Evolutionary conservation across 2,797 vertebrate genomes (phyloP).

Genomic region (Ptychobarbus kaznakovi): DNA sequence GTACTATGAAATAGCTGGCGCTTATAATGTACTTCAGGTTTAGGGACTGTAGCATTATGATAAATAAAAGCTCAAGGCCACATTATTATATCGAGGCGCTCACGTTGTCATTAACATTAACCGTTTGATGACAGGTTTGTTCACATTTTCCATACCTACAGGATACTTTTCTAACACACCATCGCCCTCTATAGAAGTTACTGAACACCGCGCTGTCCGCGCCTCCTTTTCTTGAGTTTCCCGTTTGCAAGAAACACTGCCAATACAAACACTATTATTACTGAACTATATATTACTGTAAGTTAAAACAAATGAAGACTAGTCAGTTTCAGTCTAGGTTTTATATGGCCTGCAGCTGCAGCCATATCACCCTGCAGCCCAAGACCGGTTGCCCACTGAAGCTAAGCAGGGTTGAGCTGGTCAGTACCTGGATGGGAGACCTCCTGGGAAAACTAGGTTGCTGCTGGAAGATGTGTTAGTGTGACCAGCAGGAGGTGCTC

Average conservation of each 20-base stretch:
- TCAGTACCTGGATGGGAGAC: no score
- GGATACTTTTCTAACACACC: not conserved
- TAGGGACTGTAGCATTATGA: not conserved
- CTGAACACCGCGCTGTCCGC: not conserved
- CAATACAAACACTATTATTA: not conserved
- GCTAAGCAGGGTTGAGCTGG: no score
- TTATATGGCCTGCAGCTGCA: not conserved
- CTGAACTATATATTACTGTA: no score
- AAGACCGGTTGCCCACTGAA: no score
- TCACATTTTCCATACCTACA: not conserved
- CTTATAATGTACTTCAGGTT: conserved; percentile 7
- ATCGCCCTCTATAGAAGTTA: conserved; percentile 14
- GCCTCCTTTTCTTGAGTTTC: not conserved
- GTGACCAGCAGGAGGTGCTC: no score
- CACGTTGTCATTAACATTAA: not conserved
- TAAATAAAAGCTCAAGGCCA: not conserved
- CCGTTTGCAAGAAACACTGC: not conserved
- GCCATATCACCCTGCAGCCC: no score
- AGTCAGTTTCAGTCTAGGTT: not conserved
- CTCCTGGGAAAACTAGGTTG: no score
- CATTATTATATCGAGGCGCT: not conserved
- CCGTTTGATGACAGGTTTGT: not conserved
- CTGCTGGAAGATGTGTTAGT: no score
- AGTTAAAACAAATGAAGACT: not conserved
- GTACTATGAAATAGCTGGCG: not conserved